Conservation (phyloP, 1,140 invertebrate genomes). For the Drosophila yakuba region DNA sequence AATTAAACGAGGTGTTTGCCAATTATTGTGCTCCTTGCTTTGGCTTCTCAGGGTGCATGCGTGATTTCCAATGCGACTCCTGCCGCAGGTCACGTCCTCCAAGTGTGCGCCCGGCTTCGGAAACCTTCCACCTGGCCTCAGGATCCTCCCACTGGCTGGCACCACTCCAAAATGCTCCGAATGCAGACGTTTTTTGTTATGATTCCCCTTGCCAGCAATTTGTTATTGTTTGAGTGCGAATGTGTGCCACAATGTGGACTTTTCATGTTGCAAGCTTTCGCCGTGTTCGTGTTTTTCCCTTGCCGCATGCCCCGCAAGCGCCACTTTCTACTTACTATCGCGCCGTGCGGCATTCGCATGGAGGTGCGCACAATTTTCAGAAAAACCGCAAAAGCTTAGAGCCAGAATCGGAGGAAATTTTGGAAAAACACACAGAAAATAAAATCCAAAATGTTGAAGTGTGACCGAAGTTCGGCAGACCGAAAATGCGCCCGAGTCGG, state of each 20-base stretch:
- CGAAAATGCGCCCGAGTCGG: not conserved
- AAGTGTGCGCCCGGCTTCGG: not conserved
- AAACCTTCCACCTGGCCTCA: not conserved
- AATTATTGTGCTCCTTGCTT: not conserved
- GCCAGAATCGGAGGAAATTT: not conserved
- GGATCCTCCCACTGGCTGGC: no score
- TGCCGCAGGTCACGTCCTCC: constrained; percentile 12
- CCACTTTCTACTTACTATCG: constrained; percentile 16
- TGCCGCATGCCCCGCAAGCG: no score
- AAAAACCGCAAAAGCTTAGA: constrained; percentile 5
- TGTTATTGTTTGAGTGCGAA: constrained; percentile 48
- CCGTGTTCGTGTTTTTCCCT: constrained; percentile 27
- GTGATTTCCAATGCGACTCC: constrained; percentile 13
- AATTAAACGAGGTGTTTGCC: not conserved
- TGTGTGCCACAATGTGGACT: constrained; percentile 43
- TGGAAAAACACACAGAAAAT: constrained; percentile 39
- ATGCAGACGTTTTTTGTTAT: constrained; percentile 30
- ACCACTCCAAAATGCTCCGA: no score
- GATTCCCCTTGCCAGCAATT: constrained; percentile 8
- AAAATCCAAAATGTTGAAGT: constrained; percentile 29
- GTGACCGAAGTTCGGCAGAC: not conserved
- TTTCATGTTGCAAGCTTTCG: constrained; percentile 28
- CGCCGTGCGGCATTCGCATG: constrained; percentile 8
- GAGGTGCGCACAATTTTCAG: constrained; percentile 1
- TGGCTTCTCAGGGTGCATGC: constrained; percentile 20